These are phyloP conservation scores for Dicrostonyx torquatus DNA, from an alignment of 2,797 vertebrate species.

Conservation along the genomic window DNA sequence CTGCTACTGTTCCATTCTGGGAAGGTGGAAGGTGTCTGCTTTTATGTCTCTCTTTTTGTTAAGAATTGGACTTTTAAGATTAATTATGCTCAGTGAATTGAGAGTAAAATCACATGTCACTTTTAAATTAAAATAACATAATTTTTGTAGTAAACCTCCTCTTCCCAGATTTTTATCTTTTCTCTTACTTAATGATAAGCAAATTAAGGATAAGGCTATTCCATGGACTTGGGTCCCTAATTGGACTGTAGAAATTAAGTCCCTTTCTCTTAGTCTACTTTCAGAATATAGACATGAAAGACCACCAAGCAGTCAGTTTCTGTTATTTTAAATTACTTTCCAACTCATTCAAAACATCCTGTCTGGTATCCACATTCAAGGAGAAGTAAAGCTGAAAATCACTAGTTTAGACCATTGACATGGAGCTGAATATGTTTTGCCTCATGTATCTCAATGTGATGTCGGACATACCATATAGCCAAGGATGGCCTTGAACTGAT, in stretches of 20 bases:
- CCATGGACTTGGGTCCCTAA: neutral
- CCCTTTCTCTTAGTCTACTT: neutral
- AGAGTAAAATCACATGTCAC: neutral
- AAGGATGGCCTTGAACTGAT: neutral
- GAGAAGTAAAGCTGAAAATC: conserved; percentile 2
- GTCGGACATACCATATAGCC: neutral
- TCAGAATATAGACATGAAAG: neutral
- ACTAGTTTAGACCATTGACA: neutral
- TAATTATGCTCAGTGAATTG: neutral
- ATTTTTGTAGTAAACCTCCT: neutral
- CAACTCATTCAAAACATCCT: neutral
- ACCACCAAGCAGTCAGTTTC: neutral
- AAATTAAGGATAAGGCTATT: neutral
- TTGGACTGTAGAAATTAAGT: neutral
- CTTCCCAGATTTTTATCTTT: neutral
- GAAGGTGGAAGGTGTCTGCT: neutral
- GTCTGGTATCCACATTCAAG: neutral
- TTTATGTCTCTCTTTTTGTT: neutral
- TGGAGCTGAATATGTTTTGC: neutral
- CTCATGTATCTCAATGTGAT: neutral
- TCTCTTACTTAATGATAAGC: neutral
- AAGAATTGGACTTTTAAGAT: neutral
- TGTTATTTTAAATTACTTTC: conserved; percentile 25
- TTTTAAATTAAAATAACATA: neutral
- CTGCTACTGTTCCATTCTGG: neutral